Conservation (phyloP, 1,140 invertebrate genomes). For the Bicyclus anynana region DNA sequence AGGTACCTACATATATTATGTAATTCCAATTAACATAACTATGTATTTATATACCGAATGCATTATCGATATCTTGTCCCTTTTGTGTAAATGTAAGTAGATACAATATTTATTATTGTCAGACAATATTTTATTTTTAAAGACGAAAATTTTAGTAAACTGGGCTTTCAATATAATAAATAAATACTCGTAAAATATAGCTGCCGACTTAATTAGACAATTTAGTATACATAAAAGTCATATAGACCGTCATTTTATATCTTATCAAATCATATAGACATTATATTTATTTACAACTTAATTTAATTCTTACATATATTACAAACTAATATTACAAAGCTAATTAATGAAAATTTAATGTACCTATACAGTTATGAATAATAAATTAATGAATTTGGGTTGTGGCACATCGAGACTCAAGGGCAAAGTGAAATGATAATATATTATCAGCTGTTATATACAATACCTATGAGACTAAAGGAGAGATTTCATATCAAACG, state of each 20-base stretch:
- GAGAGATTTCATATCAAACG: background rate
- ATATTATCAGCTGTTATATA: slow-evolving; percentile 17
- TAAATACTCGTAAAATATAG: slow-evolving; percentile 1
- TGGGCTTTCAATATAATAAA: background rate
- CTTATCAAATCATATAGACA: slow-evolving; percentile 26
- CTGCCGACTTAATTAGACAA: background rate
- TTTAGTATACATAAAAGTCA: background rate
- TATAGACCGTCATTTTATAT: slow-evolving; percentile 14
- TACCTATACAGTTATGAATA: slow-evolving; percentile 57
- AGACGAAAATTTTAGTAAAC: no score
- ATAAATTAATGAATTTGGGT: slow-evolving; percentile 72
- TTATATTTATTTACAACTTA: slow-evolving; percentile 70
- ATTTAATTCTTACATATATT: slow-evolving; percentile 55
- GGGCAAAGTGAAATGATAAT: slow-evolving; percentile 25
- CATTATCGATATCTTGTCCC: no score
- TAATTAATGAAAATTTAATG: slow-evolving; percentile 63
- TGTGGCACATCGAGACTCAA: slow-evolving; percentile 49
- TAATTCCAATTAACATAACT: no score
- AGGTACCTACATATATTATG: no score
- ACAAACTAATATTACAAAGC: slow-evolving; percentile 60
- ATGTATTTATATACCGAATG: no score
- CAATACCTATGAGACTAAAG: slow-evolving; percentile 12
- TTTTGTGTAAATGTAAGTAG: no score
- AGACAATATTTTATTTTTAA: no score
- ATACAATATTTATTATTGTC: no score